Conservation (phyloP, 1,140 invertebrate species). For the Apocrypta bakeri region DNA sequence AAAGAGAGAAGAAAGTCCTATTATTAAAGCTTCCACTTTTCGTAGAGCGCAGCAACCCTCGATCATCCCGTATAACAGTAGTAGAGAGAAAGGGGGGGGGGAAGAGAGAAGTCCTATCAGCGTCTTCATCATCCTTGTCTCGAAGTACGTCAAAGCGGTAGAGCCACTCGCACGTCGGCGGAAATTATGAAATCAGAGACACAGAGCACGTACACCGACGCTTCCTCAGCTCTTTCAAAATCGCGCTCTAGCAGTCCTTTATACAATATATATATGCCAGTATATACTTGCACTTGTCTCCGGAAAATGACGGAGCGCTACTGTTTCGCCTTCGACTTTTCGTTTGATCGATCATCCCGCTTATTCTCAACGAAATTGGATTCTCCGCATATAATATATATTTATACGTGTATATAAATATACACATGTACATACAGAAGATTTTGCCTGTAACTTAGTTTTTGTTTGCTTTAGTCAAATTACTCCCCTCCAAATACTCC, state of each 20-base stretch:
- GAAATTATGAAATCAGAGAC: slow-evolving; percentile 64
- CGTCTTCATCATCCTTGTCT: slow-evolving; percentile 24
- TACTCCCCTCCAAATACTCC: no score
- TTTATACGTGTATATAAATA: no score
- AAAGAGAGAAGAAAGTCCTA: not conserved
- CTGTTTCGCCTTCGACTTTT: slow-evolving; percentile 4
- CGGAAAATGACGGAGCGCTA: slow-evolving; percentile 43
- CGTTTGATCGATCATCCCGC: slow-evolving; percentile 12
- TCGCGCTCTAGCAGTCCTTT: no score
- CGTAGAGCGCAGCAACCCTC: not conserved
- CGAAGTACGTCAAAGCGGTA: slow-evolving; percentile 9
- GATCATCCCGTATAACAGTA: slow-evolving; percentile 10
- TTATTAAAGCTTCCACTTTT: not conserved
- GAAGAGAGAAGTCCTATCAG: slow-evolving; percentile 12
- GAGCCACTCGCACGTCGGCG: slow-evolving; percentile 50
- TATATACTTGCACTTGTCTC: slow-evolving; percentile 32
- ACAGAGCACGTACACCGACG: slow-evolving; percentile 56
- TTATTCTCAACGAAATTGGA: not conserved
- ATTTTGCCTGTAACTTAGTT: no score
- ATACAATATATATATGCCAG: not conserved
- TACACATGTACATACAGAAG: no score
- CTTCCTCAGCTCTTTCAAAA: slow-evolving; percentile 24
- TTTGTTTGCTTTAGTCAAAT: no score
- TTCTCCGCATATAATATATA: not conserved
- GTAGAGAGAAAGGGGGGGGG: not conserved